Base-by-base conservation (phyloP, 2,113 vertebrate species). In the Tretioscincus oriximinensis region DNA sequence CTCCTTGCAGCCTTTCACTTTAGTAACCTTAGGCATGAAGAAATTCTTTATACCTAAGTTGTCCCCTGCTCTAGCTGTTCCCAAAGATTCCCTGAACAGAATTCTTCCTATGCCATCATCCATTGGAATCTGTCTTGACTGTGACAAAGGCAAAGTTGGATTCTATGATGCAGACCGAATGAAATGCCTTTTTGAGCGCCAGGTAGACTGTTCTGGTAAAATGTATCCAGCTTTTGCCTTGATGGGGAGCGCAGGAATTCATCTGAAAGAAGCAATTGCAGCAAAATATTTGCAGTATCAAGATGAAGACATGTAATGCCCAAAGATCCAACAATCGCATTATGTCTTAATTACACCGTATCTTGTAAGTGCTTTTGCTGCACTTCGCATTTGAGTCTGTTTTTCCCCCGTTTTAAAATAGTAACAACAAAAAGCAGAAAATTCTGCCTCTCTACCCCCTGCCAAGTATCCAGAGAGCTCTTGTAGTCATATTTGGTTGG, bases 191-290 rank as follows among this genome's bases (percentile, higher is more conserved):
- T 99, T 96, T 0, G 98, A 99, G 87, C 95, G 97, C 7, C 95
- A 96, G 73, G 96, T 99, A 86, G 98, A 99, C 81, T 99, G 98
- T 77, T 97, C 97, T 0, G 96, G 96, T 5, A 93, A 95, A 0
- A 98, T 99, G 97, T 99, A 96, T 89, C 98, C 98, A 0, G 97
- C 96, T 0, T 99, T 99, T 26, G 98, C 97, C 14, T 89, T 99
- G 68, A 96, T 99, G 97, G 98, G 98, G 3, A 92, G 98, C 0
- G 97, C 96, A 0, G 96, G 92, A 18, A 86, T 99, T 79, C 96
- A 96, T 11, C 96, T 99, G 10, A 96, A 98, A 76, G 97, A 99
- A 73, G 89, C 95, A 26, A 90, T 97, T 89, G 86, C 94, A 0
- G 90, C 93, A 1, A 96, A 96, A 71, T 95, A 93, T 1, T 89